phyloP scores from a whole-genome alignment of 2,797 vertebrate genomes.

The Trachops cirrhosus region DNA sequence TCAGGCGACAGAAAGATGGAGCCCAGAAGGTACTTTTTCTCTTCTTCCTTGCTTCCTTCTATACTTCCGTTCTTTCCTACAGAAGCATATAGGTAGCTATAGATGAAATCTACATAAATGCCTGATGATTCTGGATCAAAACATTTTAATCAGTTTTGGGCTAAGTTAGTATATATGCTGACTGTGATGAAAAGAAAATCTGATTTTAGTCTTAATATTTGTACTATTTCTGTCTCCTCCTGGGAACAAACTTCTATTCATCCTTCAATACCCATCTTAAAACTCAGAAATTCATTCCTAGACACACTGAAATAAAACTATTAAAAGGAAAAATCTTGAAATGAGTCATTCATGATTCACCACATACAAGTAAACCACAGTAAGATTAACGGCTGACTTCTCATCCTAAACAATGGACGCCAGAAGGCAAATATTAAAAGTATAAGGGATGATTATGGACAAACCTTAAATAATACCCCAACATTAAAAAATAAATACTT shows the following conservation, averaged over 20 bases:
- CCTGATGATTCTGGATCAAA: neutral
- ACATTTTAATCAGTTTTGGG: neutral
- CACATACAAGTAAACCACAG: neutral
- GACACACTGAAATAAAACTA: neutral
- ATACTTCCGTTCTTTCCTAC: neutral
- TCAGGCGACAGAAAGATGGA: neutral
- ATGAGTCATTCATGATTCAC: neutral
- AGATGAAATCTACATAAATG: neutral
- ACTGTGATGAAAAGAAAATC: neutral
- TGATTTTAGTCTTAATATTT: neutral
- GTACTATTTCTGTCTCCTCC: neutral
- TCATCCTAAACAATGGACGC: neutral
- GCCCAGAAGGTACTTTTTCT: neutral
- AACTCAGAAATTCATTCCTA: neutral
- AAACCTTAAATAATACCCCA: neutral
- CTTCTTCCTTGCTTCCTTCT: neutral
- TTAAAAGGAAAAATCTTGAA: neutral
- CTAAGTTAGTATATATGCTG: neutral
- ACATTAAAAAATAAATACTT: neutral
- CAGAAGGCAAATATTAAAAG: neutral
- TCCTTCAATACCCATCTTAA: neutral
- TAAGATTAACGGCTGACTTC: neutral
- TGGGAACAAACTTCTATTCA: neutral
- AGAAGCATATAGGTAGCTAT: neutral
- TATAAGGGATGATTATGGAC: neutral